These are phyloP conservation scores for Orius laevigatus DNA, from an alignment of 1,140 invertebrate genomes.

Conservation along the genomic window DNA sequence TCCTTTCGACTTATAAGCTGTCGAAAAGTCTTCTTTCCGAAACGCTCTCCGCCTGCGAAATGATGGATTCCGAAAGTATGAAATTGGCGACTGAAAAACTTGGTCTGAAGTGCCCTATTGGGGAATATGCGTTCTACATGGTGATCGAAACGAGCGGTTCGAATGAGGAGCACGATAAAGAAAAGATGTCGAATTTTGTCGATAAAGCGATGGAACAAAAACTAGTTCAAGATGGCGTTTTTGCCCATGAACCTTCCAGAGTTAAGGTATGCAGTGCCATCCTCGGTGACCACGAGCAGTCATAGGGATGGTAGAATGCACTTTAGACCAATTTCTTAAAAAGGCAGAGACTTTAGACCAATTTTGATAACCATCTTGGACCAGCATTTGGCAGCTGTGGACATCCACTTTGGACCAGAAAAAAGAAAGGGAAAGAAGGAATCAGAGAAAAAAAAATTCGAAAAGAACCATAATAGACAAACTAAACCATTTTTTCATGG, in stretches of 20 bases:
- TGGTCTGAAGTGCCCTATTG: slow-evolving; percentile 17
- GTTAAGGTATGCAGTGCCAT: slow-evolving; percentile 41
- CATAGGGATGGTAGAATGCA: no score
- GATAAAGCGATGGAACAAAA: slow-evolving; percentile 51
- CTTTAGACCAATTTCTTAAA: no score
- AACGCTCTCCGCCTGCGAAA: slow-evolving; percentile 85
- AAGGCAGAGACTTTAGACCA: no score
- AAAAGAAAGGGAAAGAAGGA: background rate
- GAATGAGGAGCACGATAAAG: slow-evolving; percentile 62
- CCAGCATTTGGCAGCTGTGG: no score
- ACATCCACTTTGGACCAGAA: no score
- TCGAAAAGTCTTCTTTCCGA: slow-evolving; percentile 64
- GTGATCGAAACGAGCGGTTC: slow-evolving; percentile 41
- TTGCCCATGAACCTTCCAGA: slow-evolving; percentile 60
- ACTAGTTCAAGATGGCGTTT: slow-evolving; percentile 66
- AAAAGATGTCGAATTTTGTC: slow-evolving; percentile 68
- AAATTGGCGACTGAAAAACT: slow-evolving; percentile 31
- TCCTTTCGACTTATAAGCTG: slow-evolving; percentile 53
- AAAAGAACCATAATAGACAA: background rate
- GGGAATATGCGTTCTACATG: slow-evolving; percentile 4
- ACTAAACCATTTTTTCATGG: background rate
- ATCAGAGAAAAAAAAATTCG: background rate
- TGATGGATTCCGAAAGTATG: slow-evolving; percentile 62
- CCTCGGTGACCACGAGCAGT: no score
- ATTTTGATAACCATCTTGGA: no score